Evolutionary conservation across 92 coral and sea anemone species (phyloP), one percentile per base, ranked within the genome.

Genomic region (Siderastrea siderea): DNA sequence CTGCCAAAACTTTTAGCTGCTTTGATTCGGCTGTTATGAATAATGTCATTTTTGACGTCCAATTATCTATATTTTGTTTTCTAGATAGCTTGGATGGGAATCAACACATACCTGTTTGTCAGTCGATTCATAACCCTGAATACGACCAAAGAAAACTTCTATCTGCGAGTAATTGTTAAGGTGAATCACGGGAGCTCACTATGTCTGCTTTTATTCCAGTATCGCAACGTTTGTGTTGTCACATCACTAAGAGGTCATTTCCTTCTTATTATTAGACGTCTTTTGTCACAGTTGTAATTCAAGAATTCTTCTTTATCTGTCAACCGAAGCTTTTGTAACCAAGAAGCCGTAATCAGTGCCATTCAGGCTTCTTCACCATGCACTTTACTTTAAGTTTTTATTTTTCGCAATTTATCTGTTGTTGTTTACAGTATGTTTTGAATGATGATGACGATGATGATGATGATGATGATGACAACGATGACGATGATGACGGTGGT

Each of bases 61-160:
- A 26, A 26, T 11, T 49, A 19, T 4, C 9, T 57, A n/a, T 47
- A 13, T 77, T 67, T 54, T 15, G 49, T 38, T 81, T 91, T 26
- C 2, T 64, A 96, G 99, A 54, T 91, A 44, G 75, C 93, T 53
- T 96, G 99, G 99, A 94, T 96, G 99, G 95, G 80, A 10, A 86
- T 94, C 87, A 96, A 96, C 73, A 86, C 89, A 49, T 88, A 91
- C 53, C 74, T 96, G 81, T 96, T 96, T 83, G 98, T 62, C 15
- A 77, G 65, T 15, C 75, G 89, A 5, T 96, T 90, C 89, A 90
- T 94, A 74, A 50, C 68, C 43, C 96, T 96, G 52, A 54, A 78
- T 50, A 94, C 94, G 1, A 9, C 65, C 26, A 89, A 89, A 82
- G 82, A 74, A 53, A 85, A 96, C 87, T 88, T 94, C 67, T 96